Evolutionary conservation across 2,797 vertebrate genomes (phyloP), one percentile per base, ranked within the genome.

Genomic region (Takifugu rubripes): DNA sequence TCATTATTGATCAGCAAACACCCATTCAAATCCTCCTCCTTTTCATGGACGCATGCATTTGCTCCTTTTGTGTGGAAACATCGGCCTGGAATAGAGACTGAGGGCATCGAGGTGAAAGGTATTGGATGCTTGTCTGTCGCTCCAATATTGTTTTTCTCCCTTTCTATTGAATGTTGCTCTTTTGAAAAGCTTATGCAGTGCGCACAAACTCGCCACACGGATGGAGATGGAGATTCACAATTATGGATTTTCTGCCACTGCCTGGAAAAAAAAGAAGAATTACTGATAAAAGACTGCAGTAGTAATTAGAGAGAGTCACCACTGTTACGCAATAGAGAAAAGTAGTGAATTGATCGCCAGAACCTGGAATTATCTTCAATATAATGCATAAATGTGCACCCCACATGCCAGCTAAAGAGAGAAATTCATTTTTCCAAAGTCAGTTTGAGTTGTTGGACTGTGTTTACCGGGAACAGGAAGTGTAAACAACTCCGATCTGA

Each of bases 11-110:
- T 85, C 74, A 47, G 72, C 58, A 50, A 64, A 68, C 70, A 63
- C 25, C 63, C 55, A 70, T 82, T 84, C 54, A 70, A 77, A 77
- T 48, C 63, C 36, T 64, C 29, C 56, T 71, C 48, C 86, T 79
- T 85, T 84, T 83, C 77, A 81, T 52, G 10, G 68, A 74, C 74
- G 65, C 70, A 72, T 64, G 69, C 74, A 72, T 81, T 72, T 80
- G 59, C 66, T 66, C 40, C 75, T 79, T 79, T 88, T 83, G 76
- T 87, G 75, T 21, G 54, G 59, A 45, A 54, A 71, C 61, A 52
- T 77, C 70, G 46, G 75, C 56, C 67, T 65, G 78, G 70, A 82
- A 84, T 66, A 66, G 54, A 75, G 64, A 52, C 56, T 1, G 66
- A 63, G 75, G 69, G 71, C 70, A 72, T 1, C 12, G 71, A 67